Evolutionary conservation across 2,113 vertebrate species (phyloP).

Genomic region (Pachyramphus minor): DNA sequence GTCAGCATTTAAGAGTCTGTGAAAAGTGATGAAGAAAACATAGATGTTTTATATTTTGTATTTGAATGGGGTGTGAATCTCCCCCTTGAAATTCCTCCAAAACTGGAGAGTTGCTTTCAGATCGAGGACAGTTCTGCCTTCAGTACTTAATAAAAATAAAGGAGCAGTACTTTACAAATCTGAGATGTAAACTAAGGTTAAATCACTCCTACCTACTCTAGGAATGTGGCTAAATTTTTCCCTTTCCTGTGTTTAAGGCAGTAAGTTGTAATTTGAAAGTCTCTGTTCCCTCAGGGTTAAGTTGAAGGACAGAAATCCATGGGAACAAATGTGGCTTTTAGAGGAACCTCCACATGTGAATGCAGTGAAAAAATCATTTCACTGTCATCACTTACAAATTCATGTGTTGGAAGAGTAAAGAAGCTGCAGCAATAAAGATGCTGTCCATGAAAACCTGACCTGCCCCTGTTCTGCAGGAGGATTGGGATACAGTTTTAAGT

Average conservation of each 20-base stretch:
- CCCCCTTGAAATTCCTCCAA: slow-evolving; percentile 5
- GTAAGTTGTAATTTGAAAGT: background rate
- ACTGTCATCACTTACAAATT: background rate
- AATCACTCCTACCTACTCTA: background rate
- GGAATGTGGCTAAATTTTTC: background rate
- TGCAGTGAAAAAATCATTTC: background rate
- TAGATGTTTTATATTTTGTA: background rate
- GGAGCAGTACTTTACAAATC: background rate
- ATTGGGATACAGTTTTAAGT: background rate
- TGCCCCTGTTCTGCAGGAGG: background rate
- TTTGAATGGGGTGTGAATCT: slow-evolving; percentile 19
- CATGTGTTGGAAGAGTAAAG: background rate
- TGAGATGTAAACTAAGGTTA: background rate
- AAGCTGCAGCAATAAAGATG: background rate
- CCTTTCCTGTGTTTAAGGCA: background rate
- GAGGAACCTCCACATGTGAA: background rate
- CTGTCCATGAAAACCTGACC: background rate
- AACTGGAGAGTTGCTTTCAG: background rate
- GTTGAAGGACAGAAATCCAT: background rate
- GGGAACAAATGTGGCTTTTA: background rate
- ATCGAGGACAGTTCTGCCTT: slow-evolving; percentile 5
- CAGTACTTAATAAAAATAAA: background rate
- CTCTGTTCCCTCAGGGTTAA: background rate
- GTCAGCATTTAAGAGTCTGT: background rate
- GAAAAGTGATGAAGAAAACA: slow-evolving; percentile 18